A percentile compares a stretch with the other conserved stretches of the same genome.
phyloP scores from a whole-genome alignment of 92 coral and sea anemone species.

The Phymanthus crucifer region DNA sequence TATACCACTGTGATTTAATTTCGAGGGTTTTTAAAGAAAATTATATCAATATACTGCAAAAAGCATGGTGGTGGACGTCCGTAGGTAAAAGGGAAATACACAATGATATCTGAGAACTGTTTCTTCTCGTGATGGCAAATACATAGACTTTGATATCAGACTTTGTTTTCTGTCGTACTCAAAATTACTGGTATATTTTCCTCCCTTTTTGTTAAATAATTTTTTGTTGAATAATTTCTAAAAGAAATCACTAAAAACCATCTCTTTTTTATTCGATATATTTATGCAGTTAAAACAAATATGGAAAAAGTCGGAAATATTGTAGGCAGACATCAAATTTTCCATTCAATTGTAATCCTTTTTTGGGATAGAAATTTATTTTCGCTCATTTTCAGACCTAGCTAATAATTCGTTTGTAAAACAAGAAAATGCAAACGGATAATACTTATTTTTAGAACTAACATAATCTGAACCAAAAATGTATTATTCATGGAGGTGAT shows the following conservation, averaged over 20 bases:
- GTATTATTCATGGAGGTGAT: constrained; percentile 60
- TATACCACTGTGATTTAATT: constrained; percentile 15
- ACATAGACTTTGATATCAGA: too few species aligned
- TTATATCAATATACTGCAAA: background rate
- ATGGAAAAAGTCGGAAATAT: background rate
- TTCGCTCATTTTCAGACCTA: background rate
- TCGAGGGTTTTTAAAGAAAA: background rate
- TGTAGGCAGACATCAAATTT: background rate
- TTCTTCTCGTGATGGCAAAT: too few species aligned
- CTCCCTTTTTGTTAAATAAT: too few species aligned
- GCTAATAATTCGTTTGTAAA: background rate
- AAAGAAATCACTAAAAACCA: too few species aligned
- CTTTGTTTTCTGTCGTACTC: too few species aligned
- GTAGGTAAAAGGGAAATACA: background rate
- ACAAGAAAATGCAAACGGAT: constrained; percentile 12
- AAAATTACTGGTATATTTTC: too few species aligned
- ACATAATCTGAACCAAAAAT: constrained; percentile 56
- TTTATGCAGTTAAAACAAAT: background rate
- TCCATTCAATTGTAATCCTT: background rate
- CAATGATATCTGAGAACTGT: background rate
- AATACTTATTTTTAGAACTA: constrained; percentile 66
- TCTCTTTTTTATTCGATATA: too few species aligned
- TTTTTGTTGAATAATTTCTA: too few species aligned
- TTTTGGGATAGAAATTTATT: background rate
- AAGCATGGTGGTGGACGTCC: constrained; percentile 24